These are phyloP conservation scores for Caenorhabditis remanei DNA, from an alignment of 1,140 invertebrate genomes.

Conservation along the genomic window DNA sequence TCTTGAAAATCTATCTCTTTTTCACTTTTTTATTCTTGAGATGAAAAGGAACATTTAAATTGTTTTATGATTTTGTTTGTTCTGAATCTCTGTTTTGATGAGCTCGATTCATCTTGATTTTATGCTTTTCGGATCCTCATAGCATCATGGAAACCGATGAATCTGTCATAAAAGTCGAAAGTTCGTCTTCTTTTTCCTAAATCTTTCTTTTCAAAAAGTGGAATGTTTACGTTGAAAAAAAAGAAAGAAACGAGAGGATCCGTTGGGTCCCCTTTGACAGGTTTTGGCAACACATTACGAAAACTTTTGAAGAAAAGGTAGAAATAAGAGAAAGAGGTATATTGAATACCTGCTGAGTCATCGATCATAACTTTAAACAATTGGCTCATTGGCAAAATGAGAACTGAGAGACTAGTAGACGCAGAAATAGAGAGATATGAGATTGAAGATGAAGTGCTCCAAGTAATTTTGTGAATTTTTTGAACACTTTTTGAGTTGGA, in stretches of 20 bases:
- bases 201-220: neutral
- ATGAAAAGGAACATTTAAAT: constrained; percentile 27
- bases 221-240: constrained; percentile 38
- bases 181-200: neutral
- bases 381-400: constrained; percentile 28
- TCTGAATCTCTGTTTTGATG: neutral
- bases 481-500: neutral
- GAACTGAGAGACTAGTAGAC: neutral
- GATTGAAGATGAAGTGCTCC: neutral
- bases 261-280: constrained; percentile 40
- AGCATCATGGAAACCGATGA: constrained; percentile 9
- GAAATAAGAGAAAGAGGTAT: neutral
- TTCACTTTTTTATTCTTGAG: neutral
- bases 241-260: neutral
- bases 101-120: constrained; percentile 6
- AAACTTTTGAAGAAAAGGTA: constrained; percentile 18
- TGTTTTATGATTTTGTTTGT: constrained; percentile 42
- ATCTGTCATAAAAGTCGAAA: constrained; percentile 24
- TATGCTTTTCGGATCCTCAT: neutral
- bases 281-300: constrained; percentile 49
- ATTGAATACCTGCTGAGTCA: neutral
- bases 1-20: constrained; percentile 19
- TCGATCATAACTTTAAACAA: constrained; percentile 53
- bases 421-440: neutral
- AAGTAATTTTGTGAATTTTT: neutral